These are phyloP conservation scores for Cryptotermes secundus DNA, from an alignment of 1,140 invertebrate genomes.

Conservation along the genomic window DNA sequence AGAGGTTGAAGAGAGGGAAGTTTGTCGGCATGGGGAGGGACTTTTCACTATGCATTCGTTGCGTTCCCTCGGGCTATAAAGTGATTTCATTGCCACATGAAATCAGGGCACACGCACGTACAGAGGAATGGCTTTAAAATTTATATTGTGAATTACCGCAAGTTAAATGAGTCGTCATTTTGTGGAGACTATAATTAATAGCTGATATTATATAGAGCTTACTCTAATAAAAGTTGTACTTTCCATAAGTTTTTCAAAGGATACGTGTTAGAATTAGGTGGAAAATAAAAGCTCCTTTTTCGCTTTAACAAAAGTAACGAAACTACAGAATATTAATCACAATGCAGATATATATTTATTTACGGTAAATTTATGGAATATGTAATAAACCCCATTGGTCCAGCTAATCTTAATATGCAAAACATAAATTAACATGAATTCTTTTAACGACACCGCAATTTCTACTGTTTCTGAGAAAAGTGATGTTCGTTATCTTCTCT, in stretches of 20 bases:
- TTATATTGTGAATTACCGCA: not conserved
- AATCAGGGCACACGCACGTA: constrained; percentile 4
- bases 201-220: not conserved
- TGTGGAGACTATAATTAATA: not conserved
- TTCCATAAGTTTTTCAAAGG: not conserved
- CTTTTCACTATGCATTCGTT: constrained; percentile 6
- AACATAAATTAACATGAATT: too few relatives aligned
- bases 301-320: too few relatives aligned
- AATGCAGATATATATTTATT: too few relatives aligned
- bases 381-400: too few relatives aligned
- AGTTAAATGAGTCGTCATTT: not conserved
- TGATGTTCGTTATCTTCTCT: too few relatives aligned
- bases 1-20: not conserved
- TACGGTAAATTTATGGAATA: too few relatives aligned
- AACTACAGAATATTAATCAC: too few relatives aligned
- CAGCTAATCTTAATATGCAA: too few relatives aligned
- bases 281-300: not conserved
- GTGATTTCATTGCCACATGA: constrained; percentile 12
- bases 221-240: not conserved
- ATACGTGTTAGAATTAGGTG: not conserved
- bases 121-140: not conserved
- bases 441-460: too few relatives aligned
- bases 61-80: constrained; percentile 14
- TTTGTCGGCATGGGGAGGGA: not conserved
- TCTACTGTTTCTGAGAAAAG: too few relatives aligned